Conservation (phyloP, 1,140 invertebrate genomes). For the Druon quercuslanigerum region DNA sequence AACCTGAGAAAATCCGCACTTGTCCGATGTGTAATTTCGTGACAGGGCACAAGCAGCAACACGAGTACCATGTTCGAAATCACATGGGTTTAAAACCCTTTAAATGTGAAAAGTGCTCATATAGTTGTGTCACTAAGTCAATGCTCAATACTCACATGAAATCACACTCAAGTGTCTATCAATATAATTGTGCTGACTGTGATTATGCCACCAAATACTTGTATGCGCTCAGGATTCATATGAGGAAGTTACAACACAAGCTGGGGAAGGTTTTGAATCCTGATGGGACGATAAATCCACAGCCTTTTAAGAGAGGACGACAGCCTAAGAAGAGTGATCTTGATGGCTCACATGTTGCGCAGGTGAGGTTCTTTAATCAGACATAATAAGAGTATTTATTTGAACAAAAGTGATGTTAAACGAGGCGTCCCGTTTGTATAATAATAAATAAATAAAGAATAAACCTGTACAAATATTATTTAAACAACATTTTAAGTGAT, state of each 20-base stretch:
- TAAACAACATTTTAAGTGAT: too few relatives aligned
- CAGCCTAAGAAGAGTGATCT: conserved; percentile 71
- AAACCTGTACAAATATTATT: too few relatives aligned
- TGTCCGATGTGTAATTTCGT: conserved; percentile 97
- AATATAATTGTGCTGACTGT: conserved; percentile 96
- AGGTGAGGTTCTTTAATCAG: background rate
- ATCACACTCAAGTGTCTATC: conserved; percentile 97
- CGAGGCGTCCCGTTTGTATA: too few relatives aligned
- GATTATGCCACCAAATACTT: conserved; percentile 99
- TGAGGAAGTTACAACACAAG: conserved; percentile 93
- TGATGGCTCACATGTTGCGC: background rate
- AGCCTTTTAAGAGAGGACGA: conserved; percentile 89
- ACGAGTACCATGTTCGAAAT: conserved; percentile 97
- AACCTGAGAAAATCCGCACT: conserved; percentile 91
- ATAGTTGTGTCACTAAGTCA: conserved; percentile 98
- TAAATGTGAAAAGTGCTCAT: conserved; percentile 94
- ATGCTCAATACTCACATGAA: conserved; percentile 99
- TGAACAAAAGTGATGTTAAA: conserved; percentile 72
- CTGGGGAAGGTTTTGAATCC: conserved; percentile 90
- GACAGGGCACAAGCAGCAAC: conserved; percentile 98
- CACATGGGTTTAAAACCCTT: conserved; percentile 98
- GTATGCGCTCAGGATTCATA: conserved; percentile 96
- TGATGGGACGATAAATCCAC: conserved; percentile 90
- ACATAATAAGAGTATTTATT: conserved; percentile 83
- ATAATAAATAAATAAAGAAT: too few relatives aligned